Conservation (phyloP, 1,140 invertebrate genomes). For the Cyclargus thomasi region DNA sequence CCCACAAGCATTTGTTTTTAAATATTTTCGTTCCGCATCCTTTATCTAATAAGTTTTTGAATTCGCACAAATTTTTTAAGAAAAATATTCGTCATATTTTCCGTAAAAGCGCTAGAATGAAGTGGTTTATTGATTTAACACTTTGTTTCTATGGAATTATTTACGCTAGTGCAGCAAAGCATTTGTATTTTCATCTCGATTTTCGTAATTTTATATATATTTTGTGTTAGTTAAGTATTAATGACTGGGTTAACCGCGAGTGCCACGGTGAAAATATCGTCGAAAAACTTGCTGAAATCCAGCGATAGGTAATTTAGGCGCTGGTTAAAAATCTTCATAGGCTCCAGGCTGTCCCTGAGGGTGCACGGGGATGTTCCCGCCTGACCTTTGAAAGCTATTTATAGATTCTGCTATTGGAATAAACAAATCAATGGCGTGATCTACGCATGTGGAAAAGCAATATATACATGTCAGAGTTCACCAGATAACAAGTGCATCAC, state of each 20-base stretch:
- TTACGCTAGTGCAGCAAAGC: not conserved
- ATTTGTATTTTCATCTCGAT: not conserved
- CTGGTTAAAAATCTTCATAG: not conserved
- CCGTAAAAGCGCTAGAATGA: slow-evolving; percentile 33
- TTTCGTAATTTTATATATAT: slow-evolving; percentile 16
- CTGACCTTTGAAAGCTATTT: slow-evolving; percentile 66
- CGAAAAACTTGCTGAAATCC: slow-evolving; percentile 37
- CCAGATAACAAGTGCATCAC: slow-evolving; percentile 17
- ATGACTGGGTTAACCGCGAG: slow-evolving; percentile 70
- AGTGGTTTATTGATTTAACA: slow-evolving; percentile 62
- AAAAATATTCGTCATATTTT: slow-evolving; percentile 25
- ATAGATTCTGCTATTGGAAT: slow-evolving; percentile 55
- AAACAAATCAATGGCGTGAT: slow-evolving; percentile 55
- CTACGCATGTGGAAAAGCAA: slow-evolving; percentile 42
- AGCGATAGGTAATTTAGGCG: slow-evolving; percentile 38
- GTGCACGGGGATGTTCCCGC: slow-evolving; percentile 50
- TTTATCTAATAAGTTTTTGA: not conserved
- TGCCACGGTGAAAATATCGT: slow-evolving; percentile 64
- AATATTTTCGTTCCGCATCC: not conserved
- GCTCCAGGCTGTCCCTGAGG: slow-evolving; percentile 25
- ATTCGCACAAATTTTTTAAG: not conserved
- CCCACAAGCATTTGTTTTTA: not conserved
- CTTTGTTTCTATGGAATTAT: slow-evolving; percentile 51
- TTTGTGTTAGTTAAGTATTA: slow-evolving; percentile 32
- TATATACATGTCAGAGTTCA: slow-evolving; percentile 32